Base-by-base conservation (phyloP, 2,888 invertebrate genomes). In the Smittia aterrima region DNA sequence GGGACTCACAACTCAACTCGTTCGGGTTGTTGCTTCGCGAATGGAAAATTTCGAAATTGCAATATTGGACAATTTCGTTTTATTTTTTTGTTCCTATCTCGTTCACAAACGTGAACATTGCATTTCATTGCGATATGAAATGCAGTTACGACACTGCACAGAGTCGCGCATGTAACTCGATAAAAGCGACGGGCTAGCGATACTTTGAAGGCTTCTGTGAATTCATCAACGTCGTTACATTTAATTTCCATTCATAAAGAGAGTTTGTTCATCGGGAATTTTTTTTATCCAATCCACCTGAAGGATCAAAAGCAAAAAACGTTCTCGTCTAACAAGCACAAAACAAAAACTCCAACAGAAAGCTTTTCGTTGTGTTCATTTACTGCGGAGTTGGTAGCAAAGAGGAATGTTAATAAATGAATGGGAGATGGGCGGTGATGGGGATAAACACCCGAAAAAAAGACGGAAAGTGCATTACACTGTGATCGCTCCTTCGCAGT, bases 391-490 rank as follows among this genome's bases (percentile, higher is more conserved):
- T 6, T 4, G 13, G 18, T 4, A 16, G 13, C 53, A 53, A 38
- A 11, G 38, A 38, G 38, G 11, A 11, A 4, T 53, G 53, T 53
- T 53, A 53, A 53, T 53, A 53, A 53, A 53, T 53, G 53, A 53
- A 53, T 53, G 53, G 53, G 38, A 11, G 38, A 11, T 38, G 38
- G 4, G 38, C 4, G 38, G 4, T 38, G 38, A 64, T 24, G 20
- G 13, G 38, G 20, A 40, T 18, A 38, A 40, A 22, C 41, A 67
- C 32, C 38, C 20, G 18, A 4, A 32, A 16, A 67, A 32, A 13
- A 11, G 18, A n/a, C n/a, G 20, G 38, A 66, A 40, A 67, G 67
- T 67, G 67, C 67, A 67, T 67, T 67, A 67, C 67, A 67, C 67
- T 67, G 38, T n/a, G 27, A 66, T 32, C 32, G 67, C 32, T 27